phyloP scores from a whole-genome alignment of 2,113 vertebrate genomes.

The Manacus vitellinus region DNA sequence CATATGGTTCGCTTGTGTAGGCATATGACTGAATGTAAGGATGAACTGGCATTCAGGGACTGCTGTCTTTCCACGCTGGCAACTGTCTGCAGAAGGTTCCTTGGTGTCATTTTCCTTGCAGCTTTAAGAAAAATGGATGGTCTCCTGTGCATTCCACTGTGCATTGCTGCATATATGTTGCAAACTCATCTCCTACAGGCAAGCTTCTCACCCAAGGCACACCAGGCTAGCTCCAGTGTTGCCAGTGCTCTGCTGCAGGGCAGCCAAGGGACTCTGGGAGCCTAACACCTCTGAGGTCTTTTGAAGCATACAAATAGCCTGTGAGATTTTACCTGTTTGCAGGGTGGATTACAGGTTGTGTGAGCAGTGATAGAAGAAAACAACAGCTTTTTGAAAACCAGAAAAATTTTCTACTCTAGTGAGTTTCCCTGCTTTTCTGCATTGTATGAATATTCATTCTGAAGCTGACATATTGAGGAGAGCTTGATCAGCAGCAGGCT shows the following conservation, averaged over 20 bases:
- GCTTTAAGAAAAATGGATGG: not conserved
- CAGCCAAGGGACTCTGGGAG: not conserved
- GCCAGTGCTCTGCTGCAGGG: not conserved
- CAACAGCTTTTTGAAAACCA: not conserved
- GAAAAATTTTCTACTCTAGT: constrained; percentile 6
- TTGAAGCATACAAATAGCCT: not conserved
- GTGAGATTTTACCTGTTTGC: not conserved
- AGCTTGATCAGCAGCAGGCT: constrained; percentile 59
- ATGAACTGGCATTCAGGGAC: not conserved
- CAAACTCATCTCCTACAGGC: not conserved
- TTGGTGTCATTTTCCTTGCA: not conserved
- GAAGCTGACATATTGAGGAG: not conserved
- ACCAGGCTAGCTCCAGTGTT: not conserved
- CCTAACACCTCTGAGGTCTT: not conserved
- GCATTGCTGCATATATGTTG: not conserved
- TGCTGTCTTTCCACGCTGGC: not conserved
- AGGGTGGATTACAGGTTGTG: not conserved
- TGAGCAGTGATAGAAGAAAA: not conserved
- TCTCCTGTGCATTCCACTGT: not conserved
- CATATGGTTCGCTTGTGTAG: not conserved
- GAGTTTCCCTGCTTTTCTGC: constrained; percentile 16
- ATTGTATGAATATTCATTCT: constrained; percentile 49
- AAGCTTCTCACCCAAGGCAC: not conserved
- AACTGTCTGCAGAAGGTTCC: not conserved
- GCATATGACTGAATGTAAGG: not conserved